Conservation (phyloP, 2,113 vertebrate species). For the Orthochromis malagaraziensis region DNA sequence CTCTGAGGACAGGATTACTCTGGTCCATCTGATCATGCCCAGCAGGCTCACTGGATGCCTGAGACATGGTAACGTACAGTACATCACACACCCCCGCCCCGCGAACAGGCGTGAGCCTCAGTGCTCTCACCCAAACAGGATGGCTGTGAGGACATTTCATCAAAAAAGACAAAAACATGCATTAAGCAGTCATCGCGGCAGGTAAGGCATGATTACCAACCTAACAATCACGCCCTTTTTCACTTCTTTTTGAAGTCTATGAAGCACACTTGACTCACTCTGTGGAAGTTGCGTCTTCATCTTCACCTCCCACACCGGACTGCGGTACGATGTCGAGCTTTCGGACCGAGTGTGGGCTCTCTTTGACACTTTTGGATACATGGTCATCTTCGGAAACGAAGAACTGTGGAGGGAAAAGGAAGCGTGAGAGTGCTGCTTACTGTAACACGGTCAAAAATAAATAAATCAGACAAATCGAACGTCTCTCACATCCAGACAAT, state of each 20-base stretch:
- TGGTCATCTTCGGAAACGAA: slow-evolving; percentile 71
- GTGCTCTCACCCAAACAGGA: not conserved
- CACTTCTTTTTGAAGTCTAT: not conserved
- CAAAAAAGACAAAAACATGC: not conserved
- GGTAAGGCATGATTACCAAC: not conserved
- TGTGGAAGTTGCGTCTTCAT: slow-evolving; percentile 38
- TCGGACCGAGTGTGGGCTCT: slow-evolving; percentile 8
- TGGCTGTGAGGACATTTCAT: not conserved
- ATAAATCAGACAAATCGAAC: rapidly evolving
- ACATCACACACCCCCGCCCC: not conserved
- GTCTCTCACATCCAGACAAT: not conserved
- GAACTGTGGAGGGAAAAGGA: slow-evolving; percentile 47
- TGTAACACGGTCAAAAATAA: not conserved
- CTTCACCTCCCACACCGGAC: not conserved
- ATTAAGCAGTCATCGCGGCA: not conserved
- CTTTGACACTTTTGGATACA: not conserved
- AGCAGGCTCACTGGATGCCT: slow-evolving; percentile 63
- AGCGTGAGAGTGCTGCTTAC: not conserved
- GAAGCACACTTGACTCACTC: slow-evolving; percentile 53
- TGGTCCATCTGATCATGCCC: slow-evolving; percentile 31
- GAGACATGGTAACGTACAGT: slow-evolving; percentile 62
- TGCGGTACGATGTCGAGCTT: slow-evolving; percentile 21
- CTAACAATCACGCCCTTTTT: not conserved
- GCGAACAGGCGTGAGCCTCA: not conserved
- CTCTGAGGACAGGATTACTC: slow-evolving; percentile 27